Conservation (phyloP, 2,113 vertebrate species). For the Limnothrissa miodon region DNA sequence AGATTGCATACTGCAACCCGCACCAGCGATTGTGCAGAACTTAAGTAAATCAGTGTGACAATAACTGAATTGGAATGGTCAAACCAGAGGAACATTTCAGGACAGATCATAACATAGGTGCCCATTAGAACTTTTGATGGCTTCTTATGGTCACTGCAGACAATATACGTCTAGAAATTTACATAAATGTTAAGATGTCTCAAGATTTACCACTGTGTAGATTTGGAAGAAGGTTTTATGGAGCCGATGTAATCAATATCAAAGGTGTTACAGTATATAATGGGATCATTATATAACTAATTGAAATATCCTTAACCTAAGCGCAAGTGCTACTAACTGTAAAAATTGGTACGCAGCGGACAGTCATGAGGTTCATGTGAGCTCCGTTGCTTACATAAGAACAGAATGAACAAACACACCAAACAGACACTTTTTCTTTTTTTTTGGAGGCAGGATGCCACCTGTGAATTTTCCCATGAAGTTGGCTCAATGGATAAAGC, state of each 20-base stretch:
- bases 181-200: neutral
- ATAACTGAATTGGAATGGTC: neutral
- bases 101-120: neutral
- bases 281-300: neutral
- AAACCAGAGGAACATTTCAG: neutral
- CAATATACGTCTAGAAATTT: neutral
- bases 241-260: neutral
- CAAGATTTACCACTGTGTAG: neutral
- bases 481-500: constrained; percentile 8
- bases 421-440: neutral
- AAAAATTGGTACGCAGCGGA: neutral
- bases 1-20: neutral
- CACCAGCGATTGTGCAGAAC: neutral
- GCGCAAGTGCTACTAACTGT: neutral
- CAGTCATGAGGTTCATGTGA: neutral
- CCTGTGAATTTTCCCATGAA: neutral
- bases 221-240: neutral
- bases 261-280: no score
- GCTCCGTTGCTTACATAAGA: neutral
- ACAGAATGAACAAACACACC: neutral
- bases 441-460: neutral
- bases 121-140: neutral
- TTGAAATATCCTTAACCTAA: neutral
- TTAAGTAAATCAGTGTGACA: neutral
- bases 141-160: neutral